These are phyloP conservation scores for Epirrita christyi DNA, from an alignment of 2,888 invertebrate species.

Conservation along the genomic window DNA sequence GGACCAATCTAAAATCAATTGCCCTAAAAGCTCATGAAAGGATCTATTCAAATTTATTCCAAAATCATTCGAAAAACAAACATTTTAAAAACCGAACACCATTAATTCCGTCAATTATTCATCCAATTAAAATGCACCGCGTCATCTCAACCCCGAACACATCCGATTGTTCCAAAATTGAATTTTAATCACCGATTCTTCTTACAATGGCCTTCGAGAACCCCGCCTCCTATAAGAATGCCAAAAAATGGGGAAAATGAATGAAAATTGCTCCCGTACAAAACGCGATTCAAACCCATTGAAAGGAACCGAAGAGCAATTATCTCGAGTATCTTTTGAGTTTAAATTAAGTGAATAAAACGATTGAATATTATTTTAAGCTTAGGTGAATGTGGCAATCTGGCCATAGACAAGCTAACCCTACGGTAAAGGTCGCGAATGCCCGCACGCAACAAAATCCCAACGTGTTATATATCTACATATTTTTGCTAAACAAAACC, in stretches of 20 bases:
- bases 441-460: slow-evolving; percentile 65
- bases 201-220: slow-evolving; percentile 71
- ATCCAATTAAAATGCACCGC: slow-evolving; percentile 83
- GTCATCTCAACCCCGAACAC: slow-evolving; percentile 66
- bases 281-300: slow-evolving; percentile 63
- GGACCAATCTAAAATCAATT: not conserved
- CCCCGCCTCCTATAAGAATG: slow-evolving; percentile 58
- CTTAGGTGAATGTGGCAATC: slow-evolving; percentile 25
- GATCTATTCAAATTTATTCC: slow-evolving; percentile 20
- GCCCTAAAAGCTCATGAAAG: not conserved
- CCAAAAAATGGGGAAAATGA: slow-evolving; percentile 82
- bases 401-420: slow-evolving; percentile 62
- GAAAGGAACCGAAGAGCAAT: slow-evolving; percentile 65
- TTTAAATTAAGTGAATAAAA: slow-evolving; percentile 83
- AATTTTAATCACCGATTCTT: slow-evolving; percentile 83
- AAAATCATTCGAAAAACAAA: slow-evolving; percentile 28
- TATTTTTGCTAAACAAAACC: slow-evolving; percentile 74
- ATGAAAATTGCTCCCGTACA: slow-evolving; percentile 70
- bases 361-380: slow-evolving; percentile 37
- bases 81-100: slow-evolving; percentile 41
- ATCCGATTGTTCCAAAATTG: slow-evolving; percentile 83
- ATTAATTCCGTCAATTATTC: slow-evolving; percentile 60
- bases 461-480: slow-evolving; percentile 50
- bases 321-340: slow-evolving; percentile 84
- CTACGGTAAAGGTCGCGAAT: slow-evolving; percentile 67